Evolutionary conservation across 37 sponge, comb jelly and placozoan genomes (phyloP), one percentile per base, ranked within the genome.

Genomic region (Ephydatia muelleri): DNA sequence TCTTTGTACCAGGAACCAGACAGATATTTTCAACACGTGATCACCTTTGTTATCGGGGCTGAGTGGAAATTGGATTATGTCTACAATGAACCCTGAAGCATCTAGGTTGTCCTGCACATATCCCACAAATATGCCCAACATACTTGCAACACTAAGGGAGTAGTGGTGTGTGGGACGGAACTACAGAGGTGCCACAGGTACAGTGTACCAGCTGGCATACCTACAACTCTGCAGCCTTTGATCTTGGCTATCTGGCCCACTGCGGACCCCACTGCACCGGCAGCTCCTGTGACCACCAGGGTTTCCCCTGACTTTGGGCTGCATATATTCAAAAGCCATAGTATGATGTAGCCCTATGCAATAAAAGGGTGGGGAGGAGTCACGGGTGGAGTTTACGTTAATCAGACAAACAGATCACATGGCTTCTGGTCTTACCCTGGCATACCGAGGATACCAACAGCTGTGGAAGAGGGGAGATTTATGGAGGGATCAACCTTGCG

Each of bases 231-330:
- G 76, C 93, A 92, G 22, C 96, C 96, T 70, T 96, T 93, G 67
- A 93, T 88, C 80, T 93, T 93, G 21, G 87, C 96, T 32, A 96
- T 88, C 82, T 90, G 90, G 12, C 94, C 94, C 8, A 95, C 96
- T 70, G 85, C 23, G 66, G 89, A 87, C 0, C 96, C 96, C 25
- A 96, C 96, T 68, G 96, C 94, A 69, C 96, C 96, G 75, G 96
- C 96, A 67, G 96, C 96, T 26, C 80, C 92, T 69, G 81, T 93
- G 1, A 96, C 94, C 5, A 93, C 84, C 65, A 96, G 75, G 67
- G 94, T 93, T 67, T 96, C 94, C 22, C 96, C 96, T 47, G 82
- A 83, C 81, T 93, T 93, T 11, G 94, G 92, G 9, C 14, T 57
- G 70, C 89, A 85, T 0, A 93, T 25, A 27, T 91, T 88, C 65